Base-by-base conservation (phyloP, 2,113 vertebrate genomes). In the Thunnus maccoyii region DNA sequence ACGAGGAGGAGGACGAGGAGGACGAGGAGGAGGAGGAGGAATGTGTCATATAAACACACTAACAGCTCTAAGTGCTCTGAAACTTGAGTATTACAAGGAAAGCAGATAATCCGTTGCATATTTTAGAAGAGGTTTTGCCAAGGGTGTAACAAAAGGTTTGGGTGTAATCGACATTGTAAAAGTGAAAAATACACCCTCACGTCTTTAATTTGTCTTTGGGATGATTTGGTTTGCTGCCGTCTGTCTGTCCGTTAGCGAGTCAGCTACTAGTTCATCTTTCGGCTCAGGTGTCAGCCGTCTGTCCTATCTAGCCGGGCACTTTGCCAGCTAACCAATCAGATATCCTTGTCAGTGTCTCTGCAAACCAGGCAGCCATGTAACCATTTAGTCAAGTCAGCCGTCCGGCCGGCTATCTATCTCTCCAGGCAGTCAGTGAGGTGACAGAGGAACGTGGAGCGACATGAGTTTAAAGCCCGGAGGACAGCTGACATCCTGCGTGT, bases 401-500 rank as follows among this genome's bases (percentile, higher is more conserved):
- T 58, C 63, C 22, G 1, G 41, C 18, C 41, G 9, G 65, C 22
- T 58, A 7, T 30, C 48, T 9, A 9, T 61, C 36, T 41, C 6
- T 41, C 66, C 70, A 3, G 20, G 22, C 65, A 46, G 47, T 3
- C 66, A 2, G 41, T 2, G 44, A 1, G 15, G 5, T 32, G 65
- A 32, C 47, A 14, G 52, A 36, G 0, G 82, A 57, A 75, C 18
- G 2, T 58, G 47, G 20, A 6, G 47, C 4, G 18, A 22, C n/a
- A 27, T 62, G 72, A 83, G 63, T 57, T 78, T 80, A 76, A 78
- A 79, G 55, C 44, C 44, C 63, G 15, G 75, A 51, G 51, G 84
- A 90, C 82, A 78, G 75, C 61, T 81, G 76, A 83, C 87, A 85
- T 89, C 76, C 78, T 76, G 48, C 80, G 48, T 6, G 20, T 50